phyloP scores from a whole-genome alignment of 2,888 invertebrate genomes.

The Plagodis dolabraria region DNA sequence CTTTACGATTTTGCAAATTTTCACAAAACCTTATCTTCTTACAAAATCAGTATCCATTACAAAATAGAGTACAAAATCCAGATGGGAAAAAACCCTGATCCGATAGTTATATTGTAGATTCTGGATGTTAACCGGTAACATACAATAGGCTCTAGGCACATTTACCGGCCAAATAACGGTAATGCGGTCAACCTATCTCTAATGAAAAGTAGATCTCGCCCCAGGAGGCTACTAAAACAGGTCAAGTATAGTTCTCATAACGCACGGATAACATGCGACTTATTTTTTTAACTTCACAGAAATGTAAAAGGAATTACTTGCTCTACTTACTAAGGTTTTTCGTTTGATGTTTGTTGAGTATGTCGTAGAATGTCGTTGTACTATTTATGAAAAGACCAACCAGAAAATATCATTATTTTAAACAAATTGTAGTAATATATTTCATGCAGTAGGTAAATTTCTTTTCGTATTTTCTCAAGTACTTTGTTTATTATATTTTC shows the following conservation, averaged over 20 bases:
- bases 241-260: slow-evolving; percentile 68
- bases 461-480: too few relatives aligned
- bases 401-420: slow-evolving; percentile 5
- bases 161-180: neutral
- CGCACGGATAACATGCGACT: slow-evolving; percentile 55
- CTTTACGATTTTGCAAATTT: too few relatives aligned
- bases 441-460: too few relatives aligned
- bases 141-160: neutral
- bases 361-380: slow-evolving; percentile 10
- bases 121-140: too few relatives aligned
- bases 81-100: too few relatives aligned
- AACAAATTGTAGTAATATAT: too few relatives aligned
- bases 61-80: too few relatives aligned
- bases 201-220: slow-evolving; percentile 40
- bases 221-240: slow-evolving; percentile 57
- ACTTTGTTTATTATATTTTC: too few relatives aligned
- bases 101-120: too few relatives aligned
- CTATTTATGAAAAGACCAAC: slow-evolving; percentile 15
- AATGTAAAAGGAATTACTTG: slow-evolving; percentile 30
- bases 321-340: slow-evolving; percentile 15
- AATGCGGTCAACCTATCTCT: slow-evolving; percentile 11
- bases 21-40: too few relatives aligned
- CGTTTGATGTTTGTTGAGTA: slow-evolving; percentile 26
- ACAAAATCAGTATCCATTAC: too few relatives aligned
- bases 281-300: slow-evolving; percentile 27